Percentiles rank a stretch among this genome's conserved stretches.
Conservation (phyloP, 2,113 vertebrate species). For the Paralichthys olivaceus region DNA sequence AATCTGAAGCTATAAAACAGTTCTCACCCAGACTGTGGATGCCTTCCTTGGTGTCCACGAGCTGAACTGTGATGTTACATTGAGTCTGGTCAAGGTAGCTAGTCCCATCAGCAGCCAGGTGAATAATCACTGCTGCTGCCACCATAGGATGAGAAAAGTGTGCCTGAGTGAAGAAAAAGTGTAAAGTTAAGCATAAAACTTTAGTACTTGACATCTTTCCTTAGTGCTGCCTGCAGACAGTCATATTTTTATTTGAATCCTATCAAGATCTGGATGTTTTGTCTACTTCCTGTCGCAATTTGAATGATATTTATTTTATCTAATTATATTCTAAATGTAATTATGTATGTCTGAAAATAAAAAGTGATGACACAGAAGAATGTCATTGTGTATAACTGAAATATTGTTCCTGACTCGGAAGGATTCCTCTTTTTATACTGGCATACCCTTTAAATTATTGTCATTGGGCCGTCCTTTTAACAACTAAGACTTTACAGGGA, state of each 20-base stretch:
- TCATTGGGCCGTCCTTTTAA: background rate
- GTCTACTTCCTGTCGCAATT: no score
- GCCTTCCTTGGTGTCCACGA: slow-evolving; percentile 92
- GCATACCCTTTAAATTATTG: background rate
- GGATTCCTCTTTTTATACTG: background rate
- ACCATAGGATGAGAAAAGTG: slow-evolving; percentile 96
- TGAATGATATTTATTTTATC: no score
- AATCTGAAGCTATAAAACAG: background rate
- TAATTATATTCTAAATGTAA: no score
- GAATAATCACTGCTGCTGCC: slow-evolving; percentile 93
- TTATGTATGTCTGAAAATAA: no score
- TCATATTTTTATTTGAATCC: background rate
- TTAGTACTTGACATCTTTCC: background rate
- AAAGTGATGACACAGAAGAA: background rate
- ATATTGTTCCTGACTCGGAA: background rate
- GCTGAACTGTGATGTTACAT: slow-evolving; percentile 91
- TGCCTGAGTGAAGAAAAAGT: slow-evolving; percentile 79
- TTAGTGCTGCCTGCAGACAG: background rate
- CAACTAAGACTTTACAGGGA: background rate
- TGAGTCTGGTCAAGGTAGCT: slow-evolving; percentile 92
- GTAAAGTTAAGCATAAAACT: background rate
- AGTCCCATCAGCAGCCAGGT: slow-evolving; percentile 95
- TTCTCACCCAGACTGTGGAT: slow-evolving; percentile 91
- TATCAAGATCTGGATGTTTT: background rate
- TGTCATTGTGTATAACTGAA: background rate